phyloP scores from a whole-genome alignment of 2,888 invertebrate species.

The Parascotia fuliginaria region DNA sequence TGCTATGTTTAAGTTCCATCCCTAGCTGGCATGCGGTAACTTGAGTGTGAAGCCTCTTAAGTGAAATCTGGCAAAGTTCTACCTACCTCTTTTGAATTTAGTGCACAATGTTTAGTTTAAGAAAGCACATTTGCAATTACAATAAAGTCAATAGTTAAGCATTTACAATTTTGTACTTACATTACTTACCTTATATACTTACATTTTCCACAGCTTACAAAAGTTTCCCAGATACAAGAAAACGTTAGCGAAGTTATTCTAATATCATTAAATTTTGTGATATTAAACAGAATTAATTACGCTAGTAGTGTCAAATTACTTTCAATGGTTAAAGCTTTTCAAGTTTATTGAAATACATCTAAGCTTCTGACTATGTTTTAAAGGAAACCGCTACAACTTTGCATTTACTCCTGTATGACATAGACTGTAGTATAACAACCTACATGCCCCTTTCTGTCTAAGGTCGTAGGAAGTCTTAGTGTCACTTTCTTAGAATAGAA shows the following conservation, averaged over 20 bases:
- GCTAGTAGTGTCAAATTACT: slow-evolving; percentile 17
- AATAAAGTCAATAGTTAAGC: too few relatives aligned
- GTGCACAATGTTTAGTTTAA: too few relatives aligned
- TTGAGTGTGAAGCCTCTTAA: too few relatives aligned
- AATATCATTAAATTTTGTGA: slow-evolving; percentile 15
- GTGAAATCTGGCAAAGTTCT: too few relatives aligned
- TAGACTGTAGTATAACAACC: not conserved
- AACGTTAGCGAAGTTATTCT: slow-evolving; percentile 14
- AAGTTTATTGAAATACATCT: slow-evolving; percentile 30
- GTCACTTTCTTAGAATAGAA: not conserved
- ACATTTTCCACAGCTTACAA: slow-evolving; percentile 10
- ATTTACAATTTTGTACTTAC: too few relatives aligned
- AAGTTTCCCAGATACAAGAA: slow-evolving; percentile 12
- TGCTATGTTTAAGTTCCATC: too few relatives aligned
- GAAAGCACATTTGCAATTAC: too few relatives aligned
- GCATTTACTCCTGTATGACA: slow-evolving; percentile 9
- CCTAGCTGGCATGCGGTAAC: too few relatives aligned
- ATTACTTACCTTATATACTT: too few relatives aligned
- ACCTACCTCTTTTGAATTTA: too few relatives aligned
- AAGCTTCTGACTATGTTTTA: slow-evolving; percentile 20
- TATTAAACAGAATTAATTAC: slow-evolving; percentile 21
- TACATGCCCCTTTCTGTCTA: not conserved
- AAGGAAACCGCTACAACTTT: slow-evolving; percentile 30
- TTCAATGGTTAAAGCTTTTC: slow-evolving; percentile 24
- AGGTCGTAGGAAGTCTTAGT: not conserved